Evolutionary conservation across 2,888 invertebrate species (phyloP), one percentile per base, ranked within the genome.

Genomic region (Drosophila antonietae): DNA sequence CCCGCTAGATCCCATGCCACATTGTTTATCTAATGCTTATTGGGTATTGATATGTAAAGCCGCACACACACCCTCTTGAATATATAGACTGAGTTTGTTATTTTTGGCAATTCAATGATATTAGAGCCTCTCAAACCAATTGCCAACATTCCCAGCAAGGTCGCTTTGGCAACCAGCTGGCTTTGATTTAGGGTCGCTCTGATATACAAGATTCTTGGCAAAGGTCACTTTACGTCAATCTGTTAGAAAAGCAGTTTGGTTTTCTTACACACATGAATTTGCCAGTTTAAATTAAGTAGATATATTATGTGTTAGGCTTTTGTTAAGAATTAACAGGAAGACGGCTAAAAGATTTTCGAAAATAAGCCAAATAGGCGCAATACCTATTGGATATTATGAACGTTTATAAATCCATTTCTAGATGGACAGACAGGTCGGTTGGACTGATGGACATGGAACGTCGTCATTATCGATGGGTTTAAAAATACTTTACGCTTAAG

Each of bases 21-120:
- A 39, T 46, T 72, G 70, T 77, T 81, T 79, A 59, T 61, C 77
- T 68, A 61, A 52, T 52, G 69, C 51, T 71, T 78, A 78, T 78
- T 73, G 68, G 73, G 75, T 71, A 67, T 78, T 69, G 63, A 69
- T 68, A 63, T 55, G 59, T 71, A 66, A 73, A 55, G 47, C 56
- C 28, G 39, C 2, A 4, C 37, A 12, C 7, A 15, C 56, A 20
- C 12, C 37, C 43, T 10, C 20, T 23, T 20, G 7, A 46, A 46
- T 20, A 14, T 23, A 46, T 46, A 44, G 20, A 46, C 41, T 43
- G n/a, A 52, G 68, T 68, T 79, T 72, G 72, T 74, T 74, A 75
- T 74, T 71, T 74, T 69, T 66, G 43, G 35, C 57, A 51, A 62
- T 67, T 64, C 66, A 59, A 55, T 49, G 65, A 49, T n/a, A 49